Percentiles rank a stretch among this genome's conserved stretches.
Conservation (phyloP, 1,140 invertebrate species). For the Trichonephila inaurata region DNA sequence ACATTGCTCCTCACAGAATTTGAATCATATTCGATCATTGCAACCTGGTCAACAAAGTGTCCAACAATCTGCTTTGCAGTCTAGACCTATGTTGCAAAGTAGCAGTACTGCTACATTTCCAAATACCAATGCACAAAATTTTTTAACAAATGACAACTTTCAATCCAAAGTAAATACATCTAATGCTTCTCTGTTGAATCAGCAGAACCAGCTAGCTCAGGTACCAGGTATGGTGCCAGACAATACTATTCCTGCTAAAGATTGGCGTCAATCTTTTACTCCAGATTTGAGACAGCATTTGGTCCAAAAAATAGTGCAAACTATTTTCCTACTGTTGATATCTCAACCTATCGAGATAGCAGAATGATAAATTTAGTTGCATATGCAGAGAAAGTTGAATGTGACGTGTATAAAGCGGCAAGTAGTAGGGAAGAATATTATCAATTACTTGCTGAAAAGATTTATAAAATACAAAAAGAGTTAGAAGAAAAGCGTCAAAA, state of each 20-base stretch:
- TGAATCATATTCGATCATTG: constrained; percentile 67
- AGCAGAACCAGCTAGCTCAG: constrained; percentile 45
- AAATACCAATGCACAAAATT: constrained; percentile 79
- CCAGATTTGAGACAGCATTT: constrained; percentile 98
- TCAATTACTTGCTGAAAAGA: constrained; percentile 98
- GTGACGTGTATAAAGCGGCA: constrained; percentile 99
- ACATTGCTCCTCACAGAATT: constrained; percentile 65
- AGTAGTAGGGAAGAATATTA: constrained; percentile 99
- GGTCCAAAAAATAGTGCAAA: constrained; percentile 99
- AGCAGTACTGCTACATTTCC: constrained; percentile 55
- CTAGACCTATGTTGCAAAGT: constrained; percentile 52
- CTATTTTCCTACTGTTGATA: constrained; percentile 98
- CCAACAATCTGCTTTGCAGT: constrained; percentile 73
- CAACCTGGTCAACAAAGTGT: constrained; percentile 53
- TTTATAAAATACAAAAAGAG: constrained; percentile 99
- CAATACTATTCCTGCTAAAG: constrained; percentile 89
- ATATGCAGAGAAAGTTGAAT: constrained; percentile 99
- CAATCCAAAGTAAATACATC: constrained; percentile 54
- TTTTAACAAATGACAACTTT: constrained; percentile 46
- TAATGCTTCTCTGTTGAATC: constrained; percentile 51
- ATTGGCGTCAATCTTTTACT: constrained; percentile 98
- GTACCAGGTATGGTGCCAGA: background rate
- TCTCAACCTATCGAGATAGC: constrained; percentile 94
- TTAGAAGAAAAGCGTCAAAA: constrained; percentile 90
- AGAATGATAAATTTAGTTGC: constrained; percentile 98